These are phyloP conservation scores for Halcyon badia DNA, from an alignment of 2,797 vertebrate genomes.

Conservation along the genomic window DNA sequence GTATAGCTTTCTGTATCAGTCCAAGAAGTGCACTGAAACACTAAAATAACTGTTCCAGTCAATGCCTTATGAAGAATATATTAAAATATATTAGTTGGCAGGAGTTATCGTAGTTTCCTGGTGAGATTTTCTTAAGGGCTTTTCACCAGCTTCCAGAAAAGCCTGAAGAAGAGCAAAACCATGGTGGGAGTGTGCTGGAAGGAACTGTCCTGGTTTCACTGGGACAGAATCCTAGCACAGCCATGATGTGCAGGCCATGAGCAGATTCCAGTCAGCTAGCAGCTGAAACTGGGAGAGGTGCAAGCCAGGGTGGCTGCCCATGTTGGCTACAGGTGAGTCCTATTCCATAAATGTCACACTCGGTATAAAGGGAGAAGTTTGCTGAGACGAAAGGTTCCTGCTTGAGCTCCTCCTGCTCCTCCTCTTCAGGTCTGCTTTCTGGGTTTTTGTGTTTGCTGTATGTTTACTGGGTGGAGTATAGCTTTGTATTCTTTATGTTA, in stretches of 20 bases:
- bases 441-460: not conserved
- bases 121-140: not conserved
- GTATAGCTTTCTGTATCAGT: not conserved
- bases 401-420: not conserved
- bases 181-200: not conserved
- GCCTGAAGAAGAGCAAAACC: not conserved
- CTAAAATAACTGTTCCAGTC: not conserved
- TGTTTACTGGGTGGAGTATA: not conserved
- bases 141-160: constrained; percentile 4
- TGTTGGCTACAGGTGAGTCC: not conserved
- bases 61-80: not conserved
- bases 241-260: not conserved
- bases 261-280: not conserved
- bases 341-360: not conserved
- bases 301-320: not conserved
- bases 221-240: not conserved
- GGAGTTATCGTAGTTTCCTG: not conserved
- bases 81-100: not conserved
- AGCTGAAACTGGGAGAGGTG: not conserved
- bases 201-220: not conserved
- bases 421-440: not conserved
- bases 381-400: not conserved
- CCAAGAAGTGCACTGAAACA: not conserved
- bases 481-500: not conserved
- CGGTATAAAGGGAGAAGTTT: not conserved